Conservation (phyloP, 2,888 invertebrate species). For the Lagria hirta region DNA sequence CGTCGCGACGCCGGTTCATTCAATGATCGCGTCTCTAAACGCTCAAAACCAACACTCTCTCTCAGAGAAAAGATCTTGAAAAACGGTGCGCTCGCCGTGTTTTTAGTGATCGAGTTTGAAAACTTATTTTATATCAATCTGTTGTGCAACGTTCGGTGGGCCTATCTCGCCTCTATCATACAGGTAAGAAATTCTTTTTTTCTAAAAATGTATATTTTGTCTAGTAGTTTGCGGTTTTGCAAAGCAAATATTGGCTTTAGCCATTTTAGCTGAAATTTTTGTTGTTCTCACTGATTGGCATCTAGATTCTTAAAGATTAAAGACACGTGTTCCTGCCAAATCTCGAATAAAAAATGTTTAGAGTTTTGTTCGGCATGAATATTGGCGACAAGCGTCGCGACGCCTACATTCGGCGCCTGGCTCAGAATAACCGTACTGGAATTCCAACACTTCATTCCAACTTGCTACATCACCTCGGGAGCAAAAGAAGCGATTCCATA, state of each 20-base stretch:
- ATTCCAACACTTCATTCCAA: slow-evolving; percentile 23
- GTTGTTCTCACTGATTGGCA: too few relatives aligned
- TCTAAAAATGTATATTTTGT: too few relatives aligned
- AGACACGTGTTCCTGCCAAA: too few relatives aligned
- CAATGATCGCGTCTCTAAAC: slow-evolving; percentile 36
- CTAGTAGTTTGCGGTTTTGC: too few relatives aligned
- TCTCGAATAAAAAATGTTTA: too few relatives aligned
- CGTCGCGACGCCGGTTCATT: slow-evolving; percentile 48
- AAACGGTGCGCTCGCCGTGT: slow-evolving; percentile 7
- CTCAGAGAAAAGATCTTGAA: too few relatives aligned
- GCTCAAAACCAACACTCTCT: slow-evolving; percentile 20
- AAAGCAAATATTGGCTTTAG: too few relatives aligned
- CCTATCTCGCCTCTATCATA: slow-evolving; percentile 27
- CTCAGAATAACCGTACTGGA: slow-evolving; percentile 24
- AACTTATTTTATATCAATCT: slow-evolving; percentile 15
- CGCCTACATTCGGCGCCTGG: slow-evolving; percentile 27
- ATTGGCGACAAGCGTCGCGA: slow-evolving; percentile 18
- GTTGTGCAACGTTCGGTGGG: slow-evolving; percentile 32
- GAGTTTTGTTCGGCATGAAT: too few relatives aligned
- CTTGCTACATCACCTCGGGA: slow-evolving; percentile 15
- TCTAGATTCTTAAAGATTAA: too few relatives aligned
- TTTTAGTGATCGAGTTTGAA: slow-evolving; percentile 11
- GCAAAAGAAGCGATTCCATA: slow-evolving; percentile 23
- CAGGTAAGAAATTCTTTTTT: slow-evolving; percentile 35
- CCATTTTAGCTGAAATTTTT: too few relatives aligned